Conservation (phyloP, 2,888 invertebrate species). For the Hemaris fuciformis region DNA sequence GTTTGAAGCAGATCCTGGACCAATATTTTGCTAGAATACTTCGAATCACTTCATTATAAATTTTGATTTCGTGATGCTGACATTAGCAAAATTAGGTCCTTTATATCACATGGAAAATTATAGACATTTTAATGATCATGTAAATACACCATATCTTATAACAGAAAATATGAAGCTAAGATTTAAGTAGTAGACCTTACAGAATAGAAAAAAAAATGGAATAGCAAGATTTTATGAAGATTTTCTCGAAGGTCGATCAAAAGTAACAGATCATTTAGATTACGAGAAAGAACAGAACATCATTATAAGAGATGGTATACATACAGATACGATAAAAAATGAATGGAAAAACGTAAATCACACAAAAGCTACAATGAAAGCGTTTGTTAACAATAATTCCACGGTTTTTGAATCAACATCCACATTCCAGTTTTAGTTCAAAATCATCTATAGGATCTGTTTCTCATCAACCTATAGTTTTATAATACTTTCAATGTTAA, state of each 20-base stretch:
- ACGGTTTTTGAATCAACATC: not conserved
- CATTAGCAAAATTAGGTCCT: not conserved
- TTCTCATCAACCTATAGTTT: too few relatives aligned
- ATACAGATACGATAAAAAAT: slow-evolving; percentile 5
- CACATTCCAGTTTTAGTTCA: not conserved
- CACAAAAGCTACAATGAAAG: slow-evolving; percentile 75
- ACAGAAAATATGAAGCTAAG: not conserved
- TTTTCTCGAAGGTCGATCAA: not conserved
- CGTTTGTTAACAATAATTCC: not conserved
- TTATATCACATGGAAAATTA: slow-evolving; percentile 1
- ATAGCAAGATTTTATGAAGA: not conserved
- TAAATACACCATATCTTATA: not conserved
- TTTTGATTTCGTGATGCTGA: not conserved
- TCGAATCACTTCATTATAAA: not conserved
- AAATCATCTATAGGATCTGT: too few relatives aligned
- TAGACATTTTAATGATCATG: not conserved
- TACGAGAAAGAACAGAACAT: not conserved
- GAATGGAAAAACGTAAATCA: slow-evolving; percentile 11
- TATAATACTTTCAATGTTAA: too few relatives aligned
- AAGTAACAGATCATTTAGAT: not conserved
- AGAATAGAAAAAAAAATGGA: not conserved
- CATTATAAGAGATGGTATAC: not conserved
- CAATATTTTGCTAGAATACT: slow-evolving; percentile 20
- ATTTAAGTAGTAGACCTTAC: not conserved
- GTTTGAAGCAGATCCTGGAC: slow-evolving; percentile 49